These are phyloP conservation scores for Colletes gigas DNA, from an alignment of 1,140 invertebrate genomes.

Conservation along the genomic window DNA sequence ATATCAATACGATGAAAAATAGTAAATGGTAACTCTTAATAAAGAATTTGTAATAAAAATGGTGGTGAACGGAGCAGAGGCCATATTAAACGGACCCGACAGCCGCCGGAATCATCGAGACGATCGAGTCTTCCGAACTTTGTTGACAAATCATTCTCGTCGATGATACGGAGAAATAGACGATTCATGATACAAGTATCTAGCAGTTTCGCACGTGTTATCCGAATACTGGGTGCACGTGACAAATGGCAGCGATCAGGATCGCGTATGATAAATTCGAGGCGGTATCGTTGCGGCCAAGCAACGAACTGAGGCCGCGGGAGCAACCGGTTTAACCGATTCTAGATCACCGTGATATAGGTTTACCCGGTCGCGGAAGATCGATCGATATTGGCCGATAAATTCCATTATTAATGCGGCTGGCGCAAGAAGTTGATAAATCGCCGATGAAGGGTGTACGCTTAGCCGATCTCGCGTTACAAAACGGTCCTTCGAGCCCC, in stretches of 20 bases:
- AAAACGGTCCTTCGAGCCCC: slow-evolving; percentile 36
- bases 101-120: too few species aligned
- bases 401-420: slow-evolving; percentile 64
- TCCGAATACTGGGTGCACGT: slow-evolving; percentile 42
- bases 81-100: too few species aligned
- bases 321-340: slow-evolving; percentile 49
- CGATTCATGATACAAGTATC: slow-evolving; percentile 34
- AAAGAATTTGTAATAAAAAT: too few species aligned
- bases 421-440: slow-evolving; percentile 59
- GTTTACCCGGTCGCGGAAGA: slow-evolving; percentile 53
- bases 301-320: slow-evolving; percentile 3
- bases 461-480: slow-evolving; percentile 48
- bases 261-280: slow-evolving; percentile 55
- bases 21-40: too few species aligned
- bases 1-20: too few species aligned
- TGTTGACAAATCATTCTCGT: slow-evolving; percentile 4
- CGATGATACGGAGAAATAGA: slow-evolving; percentile 19
- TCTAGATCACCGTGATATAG: slow-evolving; percentile 49
- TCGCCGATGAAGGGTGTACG: slow-evolving; percentile 39
- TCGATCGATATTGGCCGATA: slow-evolving; percentile 64
- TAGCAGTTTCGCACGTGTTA: slow-evolving; percentile 40
- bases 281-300: slow-evolving; percentile 29
- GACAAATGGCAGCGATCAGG: slow-evolving; percentile 48
- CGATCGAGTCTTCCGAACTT: neutral
- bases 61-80: too few species aligned